Conservation (phyloP, 1,140 invertebrate genomes). For the Nasonia longicornis region DNA sequence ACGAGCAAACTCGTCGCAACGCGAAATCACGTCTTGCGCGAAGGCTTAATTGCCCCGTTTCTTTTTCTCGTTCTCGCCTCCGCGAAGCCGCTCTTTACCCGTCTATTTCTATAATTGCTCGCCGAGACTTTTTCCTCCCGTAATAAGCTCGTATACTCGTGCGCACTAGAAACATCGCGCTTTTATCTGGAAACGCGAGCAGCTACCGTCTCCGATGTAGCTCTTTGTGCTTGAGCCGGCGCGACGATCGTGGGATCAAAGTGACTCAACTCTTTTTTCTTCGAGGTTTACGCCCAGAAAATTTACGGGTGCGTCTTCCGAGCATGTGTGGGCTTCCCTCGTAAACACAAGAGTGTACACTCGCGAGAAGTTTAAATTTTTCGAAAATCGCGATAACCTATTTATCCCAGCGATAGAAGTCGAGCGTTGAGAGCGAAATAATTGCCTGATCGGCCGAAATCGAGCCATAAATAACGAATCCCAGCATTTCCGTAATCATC, state of each 20-base stretch:
- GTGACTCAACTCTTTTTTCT: neutral
- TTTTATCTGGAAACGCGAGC: neutral
- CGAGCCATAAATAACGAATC: no score
- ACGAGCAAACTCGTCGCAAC: neutral
- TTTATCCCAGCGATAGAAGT: neutral
- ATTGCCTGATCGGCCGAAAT: no score
- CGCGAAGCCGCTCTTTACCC: neutral
- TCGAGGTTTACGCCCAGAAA: neutral
- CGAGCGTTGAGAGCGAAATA: no score
- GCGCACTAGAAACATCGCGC: neutral
- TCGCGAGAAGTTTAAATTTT: neutral
- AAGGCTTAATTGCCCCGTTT: slow-evolving; percentile 3
- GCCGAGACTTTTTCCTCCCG: neutral
- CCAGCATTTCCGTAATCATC: neutral
- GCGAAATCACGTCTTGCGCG: neutral
- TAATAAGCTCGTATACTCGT: neutral
- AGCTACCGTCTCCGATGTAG: neutral
- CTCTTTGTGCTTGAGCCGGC: neutral
- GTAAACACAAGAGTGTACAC: no score
- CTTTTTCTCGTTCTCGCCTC: neutral
- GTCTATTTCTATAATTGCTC: slow-evolving; percentile 16
- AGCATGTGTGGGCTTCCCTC: neutral
- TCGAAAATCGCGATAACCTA: neutral
- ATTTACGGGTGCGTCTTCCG: neutral
- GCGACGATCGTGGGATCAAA: slow-evolving; percentile 18